Percentiles rank a stretch among this genome's conserved stretches.
Evolutionary conservation across 2,888 invertebrate genomes (phyloP).

Genomic region (Troilus luridus): DNA sequence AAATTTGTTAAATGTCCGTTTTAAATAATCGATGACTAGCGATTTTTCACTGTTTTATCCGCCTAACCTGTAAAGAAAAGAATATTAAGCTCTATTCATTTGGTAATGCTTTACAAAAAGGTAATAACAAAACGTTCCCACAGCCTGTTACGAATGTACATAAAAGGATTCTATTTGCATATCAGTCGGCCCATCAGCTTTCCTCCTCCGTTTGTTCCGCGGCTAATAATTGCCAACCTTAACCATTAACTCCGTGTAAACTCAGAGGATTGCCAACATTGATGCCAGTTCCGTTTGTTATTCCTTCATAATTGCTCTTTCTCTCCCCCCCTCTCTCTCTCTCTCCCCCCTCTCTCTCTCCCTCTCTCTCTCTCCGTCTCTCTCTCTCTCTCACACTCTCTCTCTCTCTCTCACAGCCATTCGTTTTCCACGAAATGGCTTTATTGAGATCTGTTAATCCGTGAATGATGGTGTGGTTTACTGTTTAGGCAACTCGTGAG

Average conservation of each 20-base stretch:
- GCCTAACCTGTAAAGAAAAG: no score
- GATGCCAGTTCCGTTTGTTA: not conserved
- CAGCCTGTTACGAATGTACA: not conserved
- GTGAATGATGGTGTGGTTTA: not conserved
- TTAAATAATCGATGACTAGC: no score
- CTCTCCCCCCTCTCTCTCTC: no score
- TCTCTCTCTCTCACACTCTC: no score
- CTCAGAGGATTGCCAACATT: not conserved
- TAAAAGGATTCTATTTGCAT: constrained; percentile 13
- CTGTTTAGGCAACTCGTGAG: not conserved
- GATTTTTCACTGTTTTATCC: not conserved
- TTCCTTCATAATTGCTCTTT: not conserved
- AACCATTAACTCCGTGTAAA: not conserved
- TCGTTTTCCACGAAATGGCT: not conserved
- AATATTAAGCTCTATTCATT: not conserved
- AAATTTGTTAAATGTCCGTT: no score
- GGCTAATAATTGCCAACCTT: not conserved
- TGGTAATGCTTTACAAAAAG: not conserved
- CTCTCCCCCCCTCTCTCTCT: not conserved
- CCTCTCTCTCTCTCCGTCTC: no score
- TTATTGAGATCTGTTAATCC: not conserved
- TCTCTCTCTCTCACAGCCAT: not conserved
- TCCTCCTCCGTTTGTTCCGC: not conserved
- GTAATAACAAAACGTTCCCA: constrained; percentile 22
- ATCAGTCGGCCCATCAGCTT: not conserved